Evolutionary conservation across 2,797 vertebrate species (phyloP), one percentile per base, ranked within the genome.

Genomic region (Lutjanus argentimaculatus): DNA sequence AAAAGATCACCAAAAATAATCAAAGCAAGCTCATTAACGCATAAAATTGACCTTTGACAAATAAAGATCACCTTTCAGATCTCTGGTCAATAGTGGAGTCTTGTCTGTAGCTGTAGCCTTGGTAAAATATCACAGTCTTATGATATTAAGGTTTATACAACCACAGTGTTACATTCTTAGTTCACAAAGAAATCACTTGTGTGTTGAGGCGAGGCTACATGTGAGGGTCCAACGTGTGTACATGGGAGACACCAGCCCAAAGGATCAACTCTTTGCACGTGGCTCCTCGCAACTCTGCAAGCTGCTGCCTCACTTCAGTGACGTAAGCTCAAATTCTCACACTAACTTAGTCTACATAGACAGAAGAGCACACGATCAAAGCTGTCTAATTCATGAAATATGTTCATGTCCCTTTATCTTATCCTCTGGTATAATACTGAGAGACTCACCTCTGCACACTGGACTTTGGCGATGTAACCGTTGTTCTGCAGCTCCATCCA

Each of bases 401-500:
- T 57, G 17, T 46, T 59, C 6, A n/a, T 25, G 6, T 42, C 25
- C 2, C 2, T 55, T 49, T 48, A 13, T 46, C 7, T 58, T n/a
- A 1, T 45, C 66, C 67, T 42, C 16, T 46, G 8, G 2, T 16
- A 7, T 8, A 53, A 30, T 19, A 40, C 15, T 61, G n/a, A 8
- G 57, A 19, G 8, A 73, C 92, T 92, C 88, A 99, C 99, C 97
- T 99, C 99, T 36, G 99, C 99, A 93, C 98, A 99, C 92, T 99
- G 99, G 81, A 99, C 99, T 95, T 99, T 99, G 46, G 99, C 99
- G 17, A 99, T 99, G 89, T 99, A 99, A 56, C 99, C 98, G n/a
- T 93, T 98, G 93, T 99, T 99, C 92, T 99, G 98, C 71, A 99
- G 92, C 85, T 99, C 98, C 99, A 99, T 99, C 98, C 99, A 99